Evolutionary conservation across 2,888 invertebrate genomes (phyloP).

Genomic region (Lycophotia porphyrea): DNA sequence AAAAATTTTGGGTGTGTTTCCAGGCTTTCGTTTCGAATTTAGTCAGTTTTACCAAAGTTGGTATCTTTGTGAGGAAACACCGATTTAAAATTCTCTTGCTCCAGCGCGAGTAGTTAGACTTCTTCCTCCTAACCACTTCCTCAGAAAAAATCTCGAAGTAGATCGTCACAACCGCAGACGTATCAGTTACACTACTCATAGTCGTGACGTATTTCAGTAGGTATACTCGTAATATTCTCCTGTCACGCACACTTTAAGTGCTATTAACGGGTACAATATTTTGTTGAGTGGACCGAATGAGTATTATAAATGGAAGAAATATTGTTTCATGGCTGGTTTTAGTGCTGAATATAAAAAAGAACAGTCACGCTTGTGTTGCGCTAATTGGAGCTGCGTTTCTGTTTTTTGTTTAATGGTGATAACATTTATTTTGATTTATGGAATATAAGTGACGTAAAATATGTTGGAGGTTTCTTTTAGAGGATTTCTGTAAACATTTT

Average conservation of each 20-base stretch:
- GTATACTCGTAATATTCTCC: slow-evolving; percentile 41
- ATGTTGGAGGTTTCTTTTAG: background rate
- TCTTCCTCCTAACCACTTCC: background rate
- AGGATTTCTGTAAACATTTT: background rate
- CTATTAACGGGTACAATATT: slow-evolving; percentile 58
- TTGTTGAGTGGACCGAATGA: slow-evolving; percentile 45
- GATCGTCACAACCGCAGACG: background rate
- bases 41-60: background rate
- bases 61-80: background rate
- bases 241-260: slow-evolving; percentile 62
- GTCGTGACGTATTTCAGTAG: background rate
- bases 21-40: background rate
- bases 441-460: background rate
- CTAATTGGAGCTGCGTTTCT: slow-evolving; percentile 42
- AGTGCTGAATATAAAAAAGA: slow-evolving; percentile 45
- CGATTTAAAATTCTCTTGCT: background rate
- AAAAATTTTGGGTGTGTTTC: background rate
- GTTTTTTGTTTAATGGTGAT: slow-evolving; percentile 23
- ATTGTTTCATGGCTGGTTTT: slow-evolving; percentile 43
- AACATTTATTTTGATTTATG: slow-evolving; percentile 49
- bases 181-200: background rate
- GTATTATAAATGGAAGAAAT: slow-evolving; percentile 49
- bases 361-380: slow-evolving; percentile 34
- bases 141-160: background rate
- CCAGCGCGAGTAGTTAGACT: background rate